These are phyloP conservation scores for Xiphophorus maculatus DNA, from an alignment of 2,113 vertebrate species.

Conservation along the genomic window DNA sequence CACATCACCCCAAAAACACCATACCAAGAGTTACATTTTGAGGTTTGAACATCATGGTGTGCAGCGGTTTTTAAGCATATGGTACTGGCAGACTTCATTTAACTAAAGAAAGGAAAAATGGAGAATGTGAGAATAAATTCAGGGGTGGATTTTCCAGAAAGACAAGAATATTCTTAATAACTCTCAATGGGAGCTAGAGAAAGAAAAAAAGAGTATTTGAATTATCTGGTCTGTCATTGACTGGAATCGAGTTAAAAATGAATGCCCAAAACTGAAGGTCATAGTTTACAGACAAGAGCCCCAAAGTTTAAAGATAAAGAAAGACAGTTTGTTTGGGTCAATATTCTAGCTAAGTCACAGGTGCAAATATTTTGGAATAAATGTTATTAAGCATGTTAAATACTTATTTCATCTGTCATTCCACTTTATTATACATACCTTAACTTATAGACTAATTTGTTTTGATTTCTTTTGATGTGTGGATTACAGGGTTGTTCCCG, in stretches of 20 bases:
- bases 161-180: no score
- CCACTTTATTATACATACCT: no score
- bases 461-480: not conserved
- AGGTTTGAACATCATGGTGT: not conserved
- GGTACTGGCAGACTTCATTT: not conserved
- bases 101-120: not conserved
- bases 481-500: not conserved
- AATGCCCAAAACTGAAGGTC: not conserved
- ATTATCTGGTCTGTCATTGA: no score
- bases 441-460: not conserved
- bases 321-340: not conserved
- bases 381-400: no score
- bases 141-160: not conserved
- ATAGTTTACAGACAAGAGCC: not conserved
- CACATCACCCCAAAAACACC: not conserved
- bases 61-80: not conserved
- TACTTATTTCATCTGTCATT: no score
- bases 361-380: not conserved
- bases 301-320: not conserved
- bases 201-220: no score
- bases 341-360: not conserved
- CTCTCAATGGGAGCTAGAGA: no score
- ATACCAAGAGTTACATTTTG: not conserved
- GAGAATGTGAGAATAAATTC: not conserved
- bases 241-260: not conserved